Base-by-base conservation (phyloP, 2,113 vertebrate species). In the Holacanthus passer region DNA sequence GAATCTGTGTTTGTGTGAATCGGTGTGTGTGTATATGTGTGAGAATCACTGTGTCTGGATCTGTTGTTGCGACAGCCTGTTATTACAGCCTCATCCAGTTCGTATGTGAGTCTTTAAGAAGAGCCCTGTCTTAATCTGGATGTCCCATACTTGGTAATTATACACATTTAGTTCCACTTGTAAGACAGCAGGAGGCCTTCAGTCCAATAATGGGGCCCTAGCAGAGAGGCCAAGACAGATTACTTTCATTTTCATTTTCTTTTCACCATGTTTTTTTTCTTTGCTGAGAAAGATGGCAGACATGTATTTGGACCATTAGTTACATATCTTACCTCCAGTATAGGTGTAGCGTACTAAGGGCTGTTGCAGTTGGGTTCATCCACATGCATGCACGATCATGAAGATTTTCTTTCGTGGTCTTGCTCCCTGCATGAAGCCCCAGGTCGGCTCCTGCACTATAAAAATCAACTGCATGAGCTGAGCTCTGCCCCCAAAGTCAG, bases 31-130 rank as follows among this genome's bases (percentile, higher is more conserved):
- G n/a, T n/a, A n/a, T n/a, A n/a, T n/a, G n/a, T 56, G 16, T 72
- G 67, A 70, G 78, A 67, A 58, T 82, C 39, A n/a, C n/a, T 43
- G 7, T 29, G 62, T 71, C 68, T 77, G 60, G 70, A 56, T 87
- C 78, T 87, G 74, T 83, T 68, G 60, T 80, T 7, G 37, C 70
- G 71, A 82, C 90, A 92, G 87, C 82, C 81, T 87, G 73, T 92
- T 85, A 92, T 92, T 92, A 92, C 76, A 65, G 65, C 71, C 59
- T 87, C 87, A 70, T 75, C 80, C 88, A n/a, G n/a, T n/a, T n/a
- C 81, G 37, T 53, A 62, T 82, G 73, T 86, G 88, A 87, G 79
- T 66, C 73, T 55, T 77, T 70, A 89, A 87, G 83, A 83, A 66
- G 60, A 79, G 83, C 59, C 65, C 72, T 87, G 70, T 84, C 85